Evolutionary conservation across 2,888 invertebrate species (phyloP), one percentile per base, ranked within the genome.

Genomic region (Chironomus tentans): DNA sequence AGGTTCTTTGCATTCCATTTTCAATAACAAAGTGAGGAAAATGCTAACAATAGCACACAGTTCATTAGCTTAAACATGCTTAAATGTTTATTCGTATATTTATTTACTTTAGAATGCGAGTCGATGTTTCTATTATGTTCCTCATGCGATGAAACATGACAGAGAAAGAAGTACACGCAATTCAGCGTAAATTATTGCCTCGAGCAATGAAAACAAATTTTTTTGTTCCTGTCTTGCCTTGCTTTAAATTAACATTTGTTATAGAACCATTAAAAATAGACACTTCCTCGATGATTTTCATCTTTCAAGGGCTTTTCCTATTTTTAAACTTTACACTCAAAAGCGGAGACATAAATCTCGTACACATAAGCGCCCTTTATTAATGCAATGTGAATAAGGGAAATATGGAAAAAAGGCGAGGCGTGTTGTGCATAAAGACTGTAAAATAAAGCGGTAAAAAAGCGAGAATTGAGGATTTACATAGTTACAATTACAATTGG

Each of bases 201-300:
- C 3, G 1, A 24, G 24, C 65, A 21, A 28, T n/a, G n/a, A n/a
- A n/a, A n/a, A n/a, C n/a, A n/a, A n/a, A n/a, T n/a, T 28, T 28
- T 28, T 28, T 28, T 28, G 6, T 28, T 4, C 2, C 1, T 2
- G 7, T 38, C 38, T 1, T 38, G 10, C 38, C 10, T 38, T 38
- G 38, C 38, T 38, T 38, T 38, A 38, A 38, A 56, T 56, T 56
- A 5, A 56, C 56, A 56, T 38, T 38, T 2, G 38, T 38, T 38
- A 38, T 38, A 2, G 10, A 10, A 18, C 4, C n/a, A 21, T 24
- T 4, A 65, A 65, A 62, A 65, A 24, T 65, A 65, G 21, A 65
- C n/a, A 24, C 21, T 65, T 65, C 65, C 65, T 65, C 24, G 22
- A 65, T 65, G 65, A 65, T 65, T 65, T 65, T 12, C 65, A 65